Evolutionary conservation across 2,888 invertebrate species (phyloP).

Genomic region (Apamea monoglypha): DNA sequence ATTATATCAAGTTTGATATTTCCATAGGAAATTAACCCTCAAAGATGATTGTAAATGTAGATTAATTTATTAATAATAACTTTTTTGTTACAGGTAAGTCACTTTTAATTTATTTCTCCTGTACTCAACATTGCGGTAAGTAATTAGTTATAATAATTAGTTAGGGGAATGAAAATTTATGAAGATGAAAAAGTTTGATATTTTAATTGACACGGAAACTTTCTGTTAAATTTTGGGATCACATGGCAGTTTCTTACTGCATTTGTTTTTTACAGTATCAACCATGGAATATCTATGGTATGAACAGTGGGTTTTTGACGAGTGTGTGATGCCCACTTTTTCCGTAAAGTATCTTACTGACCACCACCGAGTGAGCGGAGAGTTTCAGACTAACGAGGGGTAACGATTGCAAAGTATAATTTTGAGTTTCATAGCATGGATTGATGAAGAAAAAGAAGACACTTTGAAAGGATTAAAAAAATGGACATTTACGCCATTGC

Average conservation of each 20-base stretch:
- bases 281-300: too few relatives aligned
- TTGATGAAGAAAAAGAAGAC: background rate
- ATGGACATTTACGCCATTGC: background rate
- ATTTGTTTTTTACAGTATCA: background rate
- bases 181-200: background rate
- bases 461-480: background rate
- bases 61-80: slow-evolving; percentile 15
- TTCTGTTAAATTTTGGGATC: too few relatives aligned
- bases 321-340: background rate
- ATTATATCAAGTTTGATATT: slow-evolving; percentile 9
- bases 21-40: slow-evolving; percentile 21
- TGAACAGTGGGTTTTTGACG: too few relatives aligned
- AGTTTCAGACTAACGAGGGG: background rate
- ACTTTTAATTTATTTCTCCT: slow-evolving; percentile 10
- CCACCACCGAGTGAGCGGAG: background rate
- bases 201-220: background rate
- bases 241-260: background rate
- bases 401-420: background rate
- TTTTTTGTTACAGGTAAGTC: slow-evolving; percentile 65
- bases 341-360: background rate
- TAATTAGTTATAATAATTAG: slow-evolving; percentile 27
- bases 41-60: background rate
- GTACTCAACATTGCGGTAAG: slow-evolving; percentile 46
- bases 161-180: background rate
- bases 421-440: background rate